Evolutionary conservation across 2,888 invertebrate species (phyloP).

Genomic region (Aleiodes alternator): DNA sequence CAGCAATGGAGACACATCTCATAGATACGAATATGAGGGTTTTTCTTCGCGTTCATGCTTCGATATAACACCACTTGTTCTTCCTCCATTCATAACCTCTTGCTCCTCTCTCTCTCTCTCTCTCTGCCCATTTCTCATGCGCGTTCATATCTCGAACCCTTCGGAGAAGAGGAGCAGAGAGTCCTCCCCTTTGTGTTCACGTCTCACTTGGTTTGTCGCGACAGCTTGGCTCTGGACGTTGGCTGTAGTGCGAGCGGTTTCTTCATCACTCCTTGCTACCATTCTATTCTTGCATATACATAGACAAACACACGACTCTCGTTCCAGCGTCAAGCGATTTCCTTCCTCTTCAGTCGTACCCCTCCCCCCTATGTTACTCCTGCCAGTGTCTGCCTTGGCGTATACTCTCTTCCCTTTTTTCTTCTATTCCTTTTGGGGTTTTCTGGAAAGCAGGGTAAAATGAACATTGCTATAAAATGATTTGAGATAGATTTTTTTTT

Average conservation of each 20-base stretch:
- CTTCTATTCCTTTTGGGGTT: background rate
- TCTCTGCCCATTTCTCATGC: constrained; percentile 11
- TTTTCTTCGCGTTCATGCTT: constrained; percentile 1
- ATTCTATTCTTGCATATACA: background rate
- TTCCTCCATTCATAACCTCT: constrained; percentile 19
- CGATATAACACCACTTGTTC: constrained; percentile 24
- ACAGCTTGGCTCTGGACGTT: constrained; percentile 46
- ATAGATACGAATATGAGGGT: background rate
- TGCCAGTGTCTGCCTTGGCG: constrained; percentile 17
- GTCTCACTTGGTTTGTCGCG: constrained; percentile 35
- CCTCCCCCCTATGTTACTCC: background rate
- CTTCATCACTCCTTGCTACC: constrained; percentile 18
- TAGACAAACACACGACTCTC: constrained; percentile 9
- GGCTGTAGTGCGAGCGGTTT: constrained; percentile 42
- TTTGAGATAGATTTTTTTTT: too few species aligned
- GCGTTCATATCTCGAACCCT: background rate
- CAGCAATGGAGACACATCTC: constrained; percentile 36
- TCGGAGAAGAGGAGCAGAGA: constrained; percentile 7
- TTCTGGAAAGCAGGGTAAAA: background rate
- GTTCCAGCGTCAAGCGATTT: constrained; percentile 32
- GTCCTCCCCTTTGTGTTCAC: constrained; percentile 38
- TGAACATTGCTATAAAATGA: background rate
- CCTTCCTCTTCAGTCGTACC: constrained; percentile 37
- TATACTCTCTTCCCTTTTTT: constrained; percentile 25
- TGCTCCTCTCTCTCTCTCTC: constrained; percentile 12